Evolutionary conservation across 2,888 invertebrate genomes (phyloP).

Genomic region (Belgica antarctica): DNA sequence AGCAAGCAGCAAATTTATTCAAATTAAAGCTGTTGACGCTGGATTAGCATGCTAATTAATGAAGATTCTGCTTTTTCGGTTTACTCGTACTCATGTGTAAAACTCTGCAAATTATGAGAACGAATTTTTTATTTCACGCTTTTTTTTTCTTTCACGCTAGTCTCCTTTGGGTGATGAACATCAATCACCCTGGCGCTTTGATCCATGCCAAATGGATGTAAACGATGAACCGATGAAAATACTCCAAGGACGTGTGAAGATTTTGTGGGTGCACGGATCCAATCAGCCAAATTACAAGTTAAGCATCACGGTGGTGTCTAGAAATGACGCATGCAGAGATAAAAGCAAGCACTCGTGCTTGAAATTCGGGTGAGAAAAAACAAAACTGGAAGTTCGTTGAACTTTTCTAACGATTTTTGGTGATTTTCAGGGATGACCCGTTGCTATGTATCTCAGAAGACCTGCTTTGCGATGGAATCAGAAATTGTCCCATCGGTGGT

Average conservation of each 20-base stretch:
- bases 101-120: background rate
- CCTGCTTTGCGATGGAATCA: slow-evolving; percentile 65
- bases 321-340: slow-evolving; percentile 52
- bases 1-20: too few relatives aligned
- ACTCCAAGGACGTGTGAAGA: slow-evolving; percentile 59
- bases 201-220: slow-evolving; percentile 56
- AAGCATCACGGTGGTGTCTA: slow-evolving; percentile 53
- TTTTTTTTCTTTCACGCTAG: slow-evolving; percentile 43
- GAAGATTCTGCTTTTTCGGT: background rate
- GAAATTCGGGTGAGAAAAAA: slow-evolving; percentile 51
- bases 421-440: slow-evolving; percentile 51
- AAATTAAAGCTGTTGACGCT: background rate
- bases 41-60: background rate
- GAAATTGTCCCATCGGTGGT: slow-evolving; percentile 66
- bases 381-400: background rate
- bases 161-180: slow-evolving; percentile 52
- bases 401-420: background rate
- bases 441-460: slow-evolving; percentile 64
- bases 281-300: slow-evolving; percentile 51
- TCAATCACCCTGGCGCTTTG: slow-evolving; percentile 59
- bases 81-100: background rate
- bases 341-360: slow-evolving; percentile 52
- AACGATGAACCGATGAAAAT: slow-evolving; percentile 58
- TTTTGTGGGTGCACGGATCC: slow-evolving; percentile 57
- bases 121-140: slow-evolving; percentile 27